Conservation (phyloP, 1,140 invertebrate species). For the Drosophila erecta region DNA sequence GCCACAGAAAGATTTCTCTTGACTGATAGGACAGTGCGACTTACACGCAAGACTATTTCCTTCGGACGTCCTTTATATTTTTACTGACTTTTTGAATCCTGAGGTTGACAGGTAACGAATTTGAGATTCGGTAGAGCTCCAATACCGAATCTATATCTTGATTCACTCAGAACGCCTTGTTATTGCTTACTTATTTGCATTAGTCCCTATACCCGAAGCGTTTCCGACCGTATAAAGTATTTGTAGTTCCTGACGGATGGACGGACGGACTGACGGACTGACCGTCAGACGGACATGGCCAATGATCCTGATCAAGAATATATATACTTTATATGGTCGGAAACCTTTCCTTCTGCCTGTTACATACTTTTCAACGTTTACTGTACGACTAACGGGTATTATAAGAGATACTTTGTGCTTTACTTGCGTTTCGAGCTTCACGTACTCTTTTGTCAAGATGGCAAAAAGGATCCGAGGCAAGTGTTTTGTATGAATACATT, state of each 20-base stretch:
- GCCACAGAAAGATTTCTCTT: conserved; percentile 62
- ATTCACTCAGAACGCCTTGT: conserved; percentile 48
- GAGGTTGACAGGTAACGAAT: conserved; percentile 68
- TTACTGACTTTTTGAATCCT: conserved; percentile 12
- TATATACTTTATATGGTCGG: too few species aligned
- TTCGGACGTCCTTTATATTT: neutral
- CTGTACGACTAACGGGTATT: too few species aligned
- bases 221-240: too few species aligned
- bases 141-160: too few species aligned
- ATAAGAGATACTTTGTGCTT: conserved; percentile 11
- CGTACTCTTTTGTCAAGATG: conserved; percentile 62
- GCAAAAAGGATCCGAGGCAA: conserved; percentile 20
- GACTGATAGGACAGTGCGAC: conserved; percentile 74
- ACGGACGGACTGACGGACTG: too few species aligned
- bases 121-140: too few species aligned
- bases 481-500: conserved; percentile 62
- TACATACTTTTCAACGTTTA: too few species aligned
- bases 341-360: too few species aligned
- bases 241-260: too few species aligned
- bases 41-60: conserved; percentile 65
- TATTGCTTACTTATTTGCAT: conserved; percentile 50
- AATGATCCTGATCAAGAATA: too few species aligned
- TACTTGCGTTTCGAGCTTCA: conserved; percentile 35
- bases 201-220: too few species aligned
- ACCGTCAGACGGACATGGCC: too few species aligned